phyloP scores from a whole-genome alignment of 2,888 invertebrate species.

The Dicyrtomina minuta region DNA sequence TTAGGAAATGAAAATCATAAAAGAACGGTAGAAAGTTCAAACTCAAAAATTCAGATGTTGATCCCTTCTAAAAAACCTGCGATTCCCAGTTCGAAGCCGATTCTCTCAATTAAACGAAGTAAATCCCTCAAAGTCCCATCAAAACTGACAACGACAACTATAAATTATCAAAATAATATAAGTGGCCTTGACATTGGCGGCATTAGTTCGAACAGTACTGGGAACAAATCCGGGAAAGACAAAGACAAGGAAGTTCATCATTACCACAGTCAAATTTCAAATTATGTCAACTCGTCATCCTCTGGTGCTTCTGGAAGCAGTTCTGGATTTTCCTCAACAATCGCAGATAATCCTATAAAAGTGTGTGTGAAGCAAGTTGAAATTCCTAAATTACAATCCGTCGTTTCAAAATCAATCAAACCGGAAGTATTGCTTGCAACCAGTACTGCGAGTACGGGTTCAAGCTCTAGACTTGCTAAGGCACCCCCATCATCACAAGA shows the following conservation, averaged over 20 bases:
- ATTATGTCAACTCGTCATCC: conserved; percentile 8
- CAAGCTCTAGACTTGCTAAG: conserved; percentile 23
- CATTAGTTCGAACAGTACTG: too few species aligned
- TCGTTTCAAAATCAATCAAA: conserved; percentile 45
- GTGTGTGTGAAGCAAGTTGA: conserved; percentile 52
- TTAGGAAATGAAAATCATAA: conserved; percentile 3
- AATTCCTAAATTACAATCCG: conserved; percentile 49
- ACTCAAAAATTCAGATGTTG: neutral
- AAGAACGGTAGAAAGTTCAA: neutral
- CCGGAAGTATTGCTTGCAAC: conserved; percentile 40
- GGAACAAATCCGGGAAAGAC: too few species aligned
- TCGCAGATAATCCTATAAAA: conserved; percentile 42
- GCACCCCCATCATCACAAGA: conserved; percentile 30
- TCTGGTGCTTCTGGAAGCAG: conserved; percentile 27
- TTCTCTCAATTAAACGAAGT: conserved; percentile 56
- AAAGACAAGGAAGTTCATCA: neutral
- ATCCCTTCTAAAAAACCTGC: conserved; percentile 39
- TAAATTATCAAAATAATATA: neutral
- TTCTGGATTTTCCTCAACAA: conserved; percentile 23
- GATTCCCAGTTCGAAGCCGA: conserved; percentile 51
- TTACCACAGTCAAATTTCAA: neutral
- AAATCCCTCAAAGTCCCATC: conserved; percentile 56
- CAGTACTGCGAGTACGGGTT: conserved; percentile 25
- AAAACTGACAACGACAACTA: neutral
- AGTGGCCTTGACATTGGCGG: too few species aligned